A percentile compares a stretch with the other conserved stretches of the same genome.
Conservation (phyloP, 1,140 invertebrate species). For the Drosophila mayri region DNA sequence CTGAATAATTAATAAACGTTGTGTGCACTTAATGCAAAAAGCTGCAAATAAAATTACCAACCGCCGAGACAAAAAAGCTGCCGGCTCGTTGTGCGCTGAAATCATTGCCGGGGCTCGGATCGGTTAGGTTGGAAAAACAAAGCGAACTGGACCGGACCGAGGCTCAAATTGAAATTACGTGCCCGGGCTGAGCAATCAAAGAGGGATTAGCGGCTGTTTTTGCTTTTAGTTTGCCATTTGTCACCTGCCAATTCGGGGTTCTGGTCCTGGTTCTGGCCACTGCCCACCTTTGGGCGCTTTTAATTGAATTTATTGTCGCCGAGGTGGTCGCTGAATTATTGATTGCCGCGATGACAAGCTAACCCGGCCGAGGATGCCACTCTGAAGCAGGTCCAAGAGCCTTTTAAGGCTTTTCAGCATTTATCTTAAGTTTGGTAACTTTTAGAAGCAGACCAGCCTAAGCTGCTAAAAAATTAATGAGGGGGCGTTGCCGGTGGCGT, state of each 20-base stretch:
- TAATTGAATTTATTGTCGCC: conserved; percentile 70
- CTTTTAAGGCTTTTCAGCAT: conserved; percentile 36
- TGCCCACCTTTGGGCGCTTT: conserved; percentile 57
- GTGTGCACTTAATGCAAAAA: conserved; percentile 76
- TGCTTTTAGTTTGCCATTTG: conserved; percentile 44
- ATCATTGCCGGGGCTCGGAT: conserved; percentile 25
- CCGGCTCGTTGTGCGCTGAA: conserved; percentile 30
- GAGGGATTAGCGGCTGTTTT: conserved; percentile 64
- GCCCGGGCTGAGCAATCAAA: conserved; percentile 68
- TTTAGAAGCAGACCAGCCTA: conserved; percentile 26
- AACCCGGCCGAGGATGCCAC: conserved; percentile 24
- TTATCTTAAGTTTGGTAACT: conserved; percentile 68
- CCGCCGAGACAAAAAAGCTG: conserved; percentile 32
- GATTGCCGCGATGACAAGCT: conserved; percentile 62
- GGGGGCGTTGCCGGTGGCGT: conserved; percentile 5
- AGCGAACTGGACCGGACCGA: conserved; percentile 26
- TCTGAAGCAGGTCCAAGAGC: conserved; percentile 7
- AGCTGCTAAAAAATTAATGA: conserved; percentile 70
- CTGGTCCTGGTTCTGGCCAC: background rate
- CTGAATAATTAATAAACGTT: conserved; percentile 75
- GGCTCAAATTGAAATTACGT: conserved; percentile 69
- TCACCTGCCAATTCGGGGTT: conserved; percentile 42
- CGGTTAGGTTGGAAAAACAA: conserved; percentile 22
- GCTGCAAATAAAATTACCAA: conserved; percentile 71
- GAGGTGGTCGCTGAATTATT: conserved; percentile 60